Conservation (phyloP, 2,797 vertebrate species). For the Aplochiton taeniatus region DNA sequence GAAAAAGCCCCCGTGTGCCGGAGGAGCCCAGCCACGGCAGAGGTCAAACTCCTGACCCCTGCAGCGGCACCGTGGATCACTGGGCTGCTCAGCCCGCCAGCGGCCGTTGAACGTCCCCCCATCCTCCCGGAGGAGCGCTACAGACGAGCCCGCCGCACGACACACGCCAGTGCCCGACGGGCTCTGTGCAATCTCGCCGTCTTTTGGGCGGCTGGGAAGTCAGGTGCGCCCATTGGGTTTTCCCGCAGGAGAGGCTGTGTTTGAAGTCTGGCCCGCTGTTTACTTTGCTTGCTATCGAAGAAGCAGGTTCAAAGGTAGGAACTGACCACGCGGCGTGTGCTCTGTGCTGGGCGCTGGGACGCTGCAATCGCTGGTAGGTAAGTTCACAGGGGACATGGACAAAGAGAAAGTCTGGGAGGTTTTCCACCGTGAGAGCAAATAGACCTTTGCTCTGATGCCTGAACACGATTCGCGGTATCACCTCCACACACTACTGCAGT, state of each 20-base stretch:
- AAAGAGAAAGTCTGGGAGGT: slow-evolving; percentile 1
- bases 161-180: slow-evolving; percentile 43
- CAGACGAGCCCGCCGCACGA: slow-evolving; percentile 16
- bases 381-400: slow-evolving; percentile 22
- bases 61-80: slow-evolving; percentile 5
- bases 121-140: slow-evolving; percentile 11
- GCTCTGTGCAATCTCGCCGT: slow-evolving; percentile 29
- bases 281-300: slow-evolving; percentile 63
- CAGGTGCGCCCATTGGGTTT: slow-evolving; percentile 56
- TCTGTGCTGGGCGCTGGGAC: slow-evolving; percentile 28
- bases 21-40: slow-evolving; percentile 21
- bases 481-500: too few species aligned
- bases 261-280: slow-evolving; percentile 64
- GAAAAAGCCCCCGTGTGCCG: slow-evolving; percentile 7
- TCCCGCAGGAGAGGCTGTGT: slow-evolving; percentile 37
- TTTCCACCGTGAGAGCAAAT: too few species aligned
- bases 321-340: slow-evolving; percentile 43
- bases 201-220: slow-evolving; percentile 65
- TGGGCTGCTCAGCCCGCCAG: not conserved
- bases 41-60: slow-evolving; percentile 10
- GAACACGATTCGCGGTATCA: too few species aligned
- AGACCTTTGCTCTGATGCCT: too few species aligned
- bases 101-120: not conserved
- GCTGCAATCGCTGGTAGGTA: slow-evolving; percentile 20
- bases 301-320: slow-evolving; percentile 67